These are phyloP conservation scores for Tortrix viridana DNA, from an alignment of 2,888 invertebrate species.

Conservation along the genomic window DNA sequence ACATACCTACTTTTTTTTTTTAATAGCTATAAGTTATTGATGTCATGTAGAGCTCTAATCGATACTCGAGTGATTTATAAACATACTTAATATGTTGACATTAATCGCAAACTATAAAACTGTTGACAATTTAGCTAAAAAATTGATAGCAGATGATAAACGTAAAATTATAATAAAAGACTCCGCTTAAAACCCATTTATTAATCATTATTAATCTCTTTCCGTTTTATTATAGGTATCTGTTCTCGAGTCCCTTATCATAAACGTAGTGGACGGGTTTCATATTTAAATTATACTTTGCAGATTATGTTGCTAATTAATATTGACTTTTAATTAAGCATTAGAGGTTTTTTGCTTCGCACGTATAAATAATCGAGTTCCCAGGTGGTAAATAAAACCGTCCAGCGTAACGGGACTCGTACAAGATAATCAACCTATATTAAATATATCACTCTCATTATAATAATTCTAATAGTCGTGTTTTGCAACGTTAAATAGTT, in stretches of 20 bases:
- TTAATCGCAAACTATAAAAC: slow-evolving; percentile 46
- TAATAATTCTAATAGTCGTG: slow-evolving; percentile 20
- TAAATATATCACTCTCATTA: not conserved
- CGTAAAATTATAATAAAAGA: not conserved
- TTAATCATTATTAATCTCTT: slow-evolving; percentile 15
- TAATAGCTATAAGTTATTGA: too few species aligned
- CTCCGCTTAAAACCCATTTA: slow-evolving; percentile 1
- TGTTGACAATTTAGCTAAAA: slow-evolving; percentile 1
- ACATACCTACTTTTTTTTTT: slow-evolving; percentile 52
- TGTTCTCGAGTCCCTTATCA: slow-evolving; percentile 13
- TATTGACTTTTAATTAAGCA: slow-evolving; percentile 36
- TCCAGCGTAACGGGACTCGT: slow-evolving; percentile 44
- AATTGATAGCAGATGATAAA: not conserved
- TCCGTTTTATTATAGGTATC: slow-evolving; percentile 18
- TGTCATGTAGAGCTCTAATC: too few species aligned
- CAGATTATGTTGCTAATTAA: slow-evolving; percentile 24
- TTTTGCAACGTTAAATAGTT: slow-evolving; percentile 47
- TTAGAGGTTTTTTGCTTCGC: slow-evolving; percentile 20
- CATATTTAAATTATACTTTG: slow-evolving; percentile 11
- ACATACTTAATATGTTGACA: slow-evolving; percentile 52
- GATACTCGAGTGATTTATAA: slow-evolving; percentile 57
- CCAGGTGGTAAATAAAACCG: slow-evolving; percentile 21
- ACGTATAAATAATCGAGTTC: slow-evolving; percentile 8
- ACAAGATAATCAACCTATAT: slow-evolving; percentile 45
- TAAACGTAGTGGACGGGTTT: slow-evolving; percentile 26